Base-by-base conservation (phyloP, 2,113 vertebrate genomes). In the Heliornis fulica region DNA sequence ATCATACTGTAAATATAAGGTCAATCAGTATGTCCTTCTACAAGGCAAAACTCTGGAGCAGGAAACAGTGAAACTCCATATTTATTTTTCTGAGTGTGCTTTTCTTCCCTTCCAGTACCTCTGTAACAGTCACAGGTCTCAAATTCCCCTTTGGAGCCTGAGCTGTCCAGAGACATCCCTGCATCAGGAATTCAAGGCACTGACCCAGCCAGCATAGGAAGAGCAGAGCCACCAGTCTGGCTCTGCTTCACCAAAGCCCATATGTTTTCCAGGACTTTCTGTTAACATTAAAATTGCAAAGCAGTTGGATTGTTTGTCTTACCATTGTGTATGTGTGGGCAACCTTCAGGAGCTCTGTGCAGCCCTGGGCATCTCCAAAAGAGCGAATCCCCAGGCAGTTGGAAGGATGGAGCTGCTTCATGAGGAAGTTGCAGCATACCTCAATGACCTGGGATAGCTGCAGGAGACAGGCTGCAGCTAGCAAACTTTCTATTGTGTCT, bases 271-370 rank as follows among this genome's bases (percentile, higher is more conserved):
- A 38, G 46, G 41, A 88, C 38, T 43, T n/a, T 22, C 60, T 82
- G 21, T 50, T 50, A 22, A 22, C 9, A 28, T 1, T 10, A 4
- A 6, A 48, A 4, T 13, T 61, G 34, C 43, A 54, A 53, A 50
- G 59, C 41, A 66, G 63, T 2, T 38, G 20, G 41, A 28, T 19
- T 70, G 51, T 38, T 45, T 6, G 1, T 57, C 95, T 97, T 99
- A 99, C 99, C 99, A 99, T 99, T 9, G 99, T 99, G 95, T 99
- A 99, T 5, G 97, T 98, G 93, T 99, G 99, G 34, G 99, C 99
- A 97, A 99, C 99, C n/a, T 98, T 99, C 48, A 99, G 98, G 71
- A 99, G 98, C 90, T 99, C 98, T 28, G 97, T 76, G 93, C 99
- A 99, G 69, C 99, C 99, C 95, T 99, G 99, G 61, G 99, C 99